These are phyloP conservation scores for Sarcophaga bullata DNA, from an alignment of 1,140 invertebrate genomes.

Conservation along the genomic window DNA sequence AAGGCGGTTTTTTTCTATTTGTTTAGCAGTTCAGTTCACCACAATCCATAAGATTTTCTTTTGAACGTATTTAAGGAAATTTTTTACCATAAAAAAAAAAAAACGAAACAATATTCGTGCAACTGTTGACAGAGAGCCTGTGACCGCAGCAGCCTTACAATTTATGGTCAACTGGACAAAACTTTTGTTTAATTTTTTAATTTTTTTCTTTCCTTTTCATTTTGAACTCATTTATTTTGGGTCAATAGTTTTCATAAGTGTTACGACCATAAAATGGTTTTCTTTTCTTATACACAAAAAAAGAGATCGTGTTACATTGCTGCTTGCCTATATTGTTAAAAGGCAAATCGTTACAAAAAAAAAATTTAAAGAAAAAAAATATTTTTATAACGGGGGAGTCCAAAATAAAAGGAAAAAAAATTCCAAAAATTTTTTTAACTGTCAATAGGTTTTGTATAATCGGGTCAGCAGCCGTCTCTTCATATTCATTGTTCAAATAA, in stretches of 20 bases:
- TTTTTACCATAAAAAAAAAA: neutral
- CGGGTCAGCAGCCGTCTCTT: too few species aligned
- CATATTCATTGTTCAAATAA: too few species aligned
- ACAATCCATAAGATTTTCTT: too few species aligned
- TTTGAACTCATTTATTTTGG: conserved; percentile 15
- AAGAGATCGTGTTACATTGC: too few species aligned
- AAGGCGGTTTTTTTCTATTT: neutral
- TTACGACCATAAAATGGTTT: neutral
- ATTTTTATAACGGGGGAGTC: too few species aligned
- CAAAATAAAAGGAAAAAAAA: too few species aligned
- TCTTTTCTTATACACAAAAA: neutral
- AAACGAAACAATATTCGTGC: neutral
- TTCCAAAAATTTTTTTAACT: too few species aligned
- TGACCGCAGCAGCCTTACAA: neutral
- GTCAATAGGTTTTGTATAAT: too few species aligned
- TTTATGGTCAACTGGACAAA: conserved; percentile 9
- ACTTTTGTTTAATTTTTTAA: neutral
- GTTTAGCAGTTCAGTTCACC: too few species aligned
- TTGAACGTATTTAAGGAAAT: neutral
- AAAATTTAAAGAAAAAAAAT: too few species aligned
- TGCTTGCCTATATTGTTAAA: too few species aligned
- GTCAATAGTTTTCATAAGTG: conserved; percentile 3
- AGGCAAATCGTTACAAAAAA: too few species aligned
- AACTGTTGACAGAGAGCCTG: neutral
- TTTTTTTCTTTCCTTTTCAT: neutral